A percentile compares a stretch with the other conserved stretches of the same genome.
Evolutionary conservation across 2,113 vertebrate genomes (phyloP).

Genomic region (Clarias magur): DNA sequence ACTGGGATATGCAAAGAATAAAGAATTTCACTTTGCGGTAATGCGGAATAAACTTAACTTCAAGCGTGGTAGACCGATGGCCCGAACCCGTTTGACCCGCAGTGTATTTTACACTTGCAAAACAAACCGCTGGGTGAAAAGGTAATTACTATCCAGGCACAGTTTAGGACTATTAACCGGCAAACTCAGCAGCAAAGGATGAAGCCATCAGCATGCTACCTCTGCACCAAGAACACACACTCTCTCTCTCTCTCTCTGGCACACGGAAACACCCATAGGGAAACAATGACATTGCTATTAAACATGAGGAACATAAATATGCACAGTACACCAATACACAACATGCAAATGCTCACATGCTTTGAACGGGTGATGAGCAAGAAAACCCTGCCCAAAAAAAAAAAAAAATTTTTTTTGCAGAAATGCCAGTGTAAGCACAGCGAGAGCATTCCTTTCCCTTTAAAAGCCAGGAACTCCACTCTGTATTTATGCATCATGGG

Average conservation of each 20-base stretch:
- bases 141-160: neutral
- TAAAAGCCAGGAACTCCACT: neutral
- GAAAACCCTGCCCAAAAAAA: neutral
- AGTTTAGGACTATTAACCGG: neutral
- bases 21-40: too few relatives aligned
- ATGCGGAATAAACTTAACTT: too few relatives aligned
- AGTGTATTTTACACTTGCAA: neutral
- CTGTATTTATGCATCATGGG: neutral
- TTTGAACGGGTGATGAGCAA: neutral
- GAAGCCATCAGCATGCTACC: slow-evolving; percentile 7
- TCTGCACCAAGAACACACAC: neutral
- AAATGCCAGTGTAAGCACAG: neutral
- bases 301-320: neutral
- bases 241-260: neutral
- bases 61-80: neutral
- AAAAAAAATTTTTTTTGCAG: too few relatives aligned
- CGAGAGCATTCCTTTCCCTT: neutral
- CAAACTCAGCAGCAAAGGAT: slow-evolving; percentile 51
- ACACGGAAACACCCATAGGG: neutral
- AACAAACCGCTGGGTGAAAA: neutral
- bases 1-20: too few relatives aligned
- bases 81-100: too few relatives aligned
- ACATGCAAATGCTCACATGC: neutral
- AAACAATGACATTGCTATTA: neutral
- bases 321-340: neutral